These are phyloP conservation scores for Hyla sarda DNA, from an alignment of 2,113 vertebrate species.

Conservation along the genomic window DNA sequence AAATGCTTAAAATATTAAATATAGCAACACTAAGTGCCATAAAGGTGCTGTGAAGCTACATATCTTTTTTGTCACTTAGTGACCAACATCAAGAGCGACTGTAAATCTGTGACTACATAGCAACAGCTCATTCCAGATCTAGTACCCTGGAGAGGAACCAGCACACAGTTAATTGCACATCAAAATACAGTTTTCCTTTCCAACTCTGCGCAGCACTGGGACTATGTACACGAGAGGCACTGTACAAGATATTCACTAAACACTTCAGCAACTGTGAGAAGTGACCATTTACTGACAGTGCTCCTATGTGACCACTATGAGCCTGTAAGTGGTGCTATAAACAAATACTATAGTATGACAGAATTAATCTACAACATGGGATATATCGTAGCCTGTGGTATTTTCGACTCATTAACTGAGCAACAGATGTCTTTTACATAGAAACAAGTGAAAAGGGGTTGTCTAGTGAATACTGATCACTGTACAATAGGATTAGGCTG, in stretches of 20 bases:
- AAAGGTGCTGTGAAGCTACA: background rate
- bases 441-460: background rate
- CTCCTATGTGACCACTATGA: background rate
- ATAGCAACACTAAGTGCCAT: conserved; percentile 7
- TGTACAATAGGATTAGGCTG: no score
- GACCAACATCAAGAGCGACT: conserved; percentile 25
- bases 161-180: conserved; percentile 35
- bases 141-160: conserved; percentile 25
- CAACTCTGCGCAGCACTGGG: background rate
- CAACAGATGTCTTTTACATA: background rate
- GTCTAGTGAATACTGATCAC: no score
- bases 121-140: conserved; percentile 41
- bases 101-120: conserved; percentile 37
- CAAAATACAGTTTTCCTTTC: conserved; percentile 6
- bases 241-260: background rate
- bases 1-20: conserved; percentile 43
- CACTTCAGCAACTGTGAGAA: background rate
- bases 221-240: background rate
- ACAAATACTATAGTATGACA: background rate
- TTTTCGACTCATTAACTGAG: background rate
- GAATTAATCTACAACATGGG: background rate
- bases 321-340: background rate
- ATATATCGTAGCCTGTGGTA: background rate
- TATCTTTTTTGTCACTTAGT: conserved; percentile 22
- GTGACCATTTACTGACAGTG: background rate